phyloP scores from a whole-genome alignment of 2,113 vertebrate species.

The Orientallactaga bullata region DNA sequence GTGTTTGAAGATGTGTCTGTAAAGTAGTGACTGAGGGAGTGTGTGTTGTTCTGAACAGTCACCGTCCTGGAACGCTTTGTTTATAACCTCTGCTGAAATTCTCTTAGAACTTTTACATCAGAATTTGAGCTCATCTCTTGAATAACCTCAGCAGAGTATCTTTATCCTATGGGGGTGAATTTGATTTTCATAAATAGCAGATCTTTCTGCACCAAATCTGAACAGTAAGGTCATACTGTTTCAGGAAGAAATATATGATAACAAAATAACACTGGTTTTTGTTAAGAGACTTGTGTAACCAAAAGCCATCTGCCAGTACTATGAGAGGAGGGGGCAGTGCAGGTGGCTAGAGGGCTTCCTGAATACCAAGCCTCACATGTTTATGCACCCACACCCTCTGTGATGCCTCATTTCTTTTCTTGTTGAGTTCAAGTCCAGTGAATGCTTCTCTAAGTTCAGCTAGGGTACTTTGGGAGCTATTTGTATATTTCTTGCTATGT shows the following conservation, averaged over 20 bases:
- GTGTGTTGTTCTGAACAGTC: slow-evolving; percentile 13
- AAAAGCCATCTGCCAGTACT: neutral
- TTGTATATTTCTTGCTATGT: neutral
- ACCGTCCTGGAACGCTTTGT: slow-evolving; percentile 56
- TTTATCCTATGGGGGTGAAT: slow-evolving; percentile 42
- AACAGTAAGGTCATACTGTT: slow-evolving; percentile 67
- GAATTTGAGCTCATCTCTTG: slow-evolving; percentile 38
- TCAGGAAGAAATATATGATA: neutral
- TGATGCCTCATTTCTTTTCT: neutral
- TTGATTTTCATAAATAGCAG: slow-evolving; percentile 70
- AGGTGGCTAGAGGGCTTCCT: neutral
- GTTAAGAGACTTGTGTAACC: neutral
- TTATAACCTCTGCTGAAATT: slow-evolving; percentile 59
- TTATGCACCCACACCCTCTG: neutral
- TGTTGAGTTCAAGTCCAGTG: neutral
- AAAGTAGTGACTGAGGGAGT: neutral
- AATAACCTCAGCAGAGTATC: slow-evolving; percentile 59
- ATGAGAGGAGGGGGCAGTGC: accelerated
- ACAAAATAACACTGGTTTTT: neutral
- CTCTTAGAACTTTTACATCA: slow-evolving; percentile 49
- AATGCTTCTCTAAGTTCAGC: neutral
- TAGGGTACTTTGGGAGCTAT: neutral
- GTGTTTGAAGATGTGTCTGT: neutral
- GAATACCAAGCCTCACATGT: neutral
- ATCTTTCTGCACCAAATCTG: slow-evolving; percentile 46